Percentiles rank a stretch among this genome's conserved stretches.
Evolutionary conservation across 1,140 invertebrate genomes (phyloP).

Genomic region (Aphidius ervi): DNA sequence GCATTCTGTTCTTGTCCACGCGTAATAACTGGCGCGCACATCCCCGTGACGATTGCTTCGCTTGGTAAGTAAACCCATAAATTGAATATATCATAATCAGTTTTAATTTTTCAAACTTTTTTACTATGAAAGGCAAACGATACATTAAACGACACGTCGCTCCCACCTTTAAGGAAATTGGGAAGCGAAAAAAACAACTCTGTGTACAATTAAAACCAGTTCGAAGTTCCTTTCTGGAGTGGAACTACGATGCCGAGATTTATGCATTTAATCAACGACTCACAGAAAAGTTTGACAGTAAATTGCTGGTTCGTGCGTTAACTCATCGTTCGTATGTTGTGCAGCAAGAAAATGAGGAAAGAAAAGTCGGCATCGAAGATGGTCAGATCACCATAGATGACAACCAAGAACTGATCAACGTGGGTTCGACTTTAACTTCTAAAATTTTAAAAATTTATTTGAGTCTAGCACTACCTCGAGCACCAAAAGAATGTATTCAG

Average conservation of each 20-base stretch:
- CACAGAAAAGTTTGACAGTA: constrained; percentile 74
- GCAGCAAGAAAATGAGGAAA: constrained; percentile 63
- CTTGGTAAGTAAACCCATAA: constrained; percentile 16
- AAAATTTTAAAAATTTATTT: constrained; percentile 60
- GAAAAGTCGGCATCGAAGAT: constrained; percentile 64
- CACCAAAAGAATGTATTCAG: constrained; percentile 68
- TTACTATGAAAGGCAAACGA: constrained; percentile 33
- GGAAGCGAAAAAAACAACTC: constrained; percentile 43
- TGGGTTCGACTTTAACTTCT: constrained; percentile 62
- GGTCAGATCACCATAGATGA: constrained; percentile 58
- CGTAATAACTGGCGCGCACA: constrained; percentile 7
- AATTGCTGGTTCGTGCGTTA: constrained; percentile 71
- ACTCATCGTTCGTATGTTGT: constrained; percentile 76
- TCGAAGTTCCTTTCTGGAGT: constrained; percentile 68
- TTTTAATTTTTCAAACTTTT: neutral
- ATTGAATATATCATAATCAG: constrained; percentile 7
- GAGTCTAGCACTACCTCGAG: constrained; percentile 61
- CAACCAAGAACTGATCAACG: constrained; percentile 64
- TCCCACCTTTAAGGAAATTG: constrained; percentile 53
- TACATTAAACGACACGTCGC: constrained; percentile 54
- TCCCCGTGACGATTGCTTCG: constrained; percentile 12
- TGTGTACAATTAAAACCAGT: constrained; percentile 39
- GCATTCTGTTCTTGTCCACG: constrained; percentile 16
- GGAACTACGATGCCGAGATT: constrained; percentile 86
- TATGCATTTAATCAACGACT: constrained; percentile 83